Percentiles rank a stretch among this genome's conserved stretches.
Evolutionary conservation across 2,888 invertebrate genomes (phyloP).

Genomic region (Aphodius sticticus): DNA sequence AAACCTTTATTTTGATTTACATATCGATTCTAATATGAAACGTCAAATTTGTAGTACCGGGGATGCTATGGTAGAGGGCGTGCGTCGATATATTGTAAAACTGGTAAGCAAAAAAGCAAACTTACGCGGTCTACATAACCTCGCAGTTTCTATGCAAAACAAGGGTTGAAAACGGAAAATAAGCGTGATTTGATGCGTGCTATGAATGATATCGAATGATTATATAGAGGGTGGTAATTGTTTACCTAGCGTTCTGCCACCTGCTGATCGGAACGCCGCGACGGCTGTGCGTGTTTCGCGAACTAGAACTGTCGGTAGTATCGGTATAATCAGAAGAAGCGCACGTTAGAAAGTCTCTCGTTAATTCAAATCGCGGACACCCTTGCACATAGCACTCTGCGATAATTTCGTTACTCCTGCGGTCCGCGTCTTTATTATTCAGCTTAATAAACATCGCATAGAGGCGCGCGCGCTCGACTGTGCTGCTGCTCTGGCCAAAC

Average conservation of each 20-base stretch:
- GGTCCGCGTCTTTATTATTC: slow-evolving; percentile 12
- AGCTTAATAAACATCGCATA: slow-evolving; percentile 57
- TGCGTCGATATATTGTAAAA: too few species aligned
- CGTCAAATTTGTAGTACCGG: too few species aligned
- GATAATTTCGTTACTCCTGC: slow-evolving; percentile 10
- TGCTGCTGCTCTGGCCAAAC: slow-evolving; percentile 50
- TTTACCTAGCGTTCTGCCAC: slow-evolving; percentile 58
- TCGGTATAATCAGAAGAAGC: background rate
- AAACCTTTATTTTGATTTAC: too few species aligned
- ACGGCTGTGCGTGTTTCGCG: slow-evolving; percentile 18
- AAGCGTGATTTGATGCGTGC: slow-evolving; percentile 16
- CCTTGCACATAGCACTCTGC: background rate
- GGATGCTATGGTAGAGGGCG: too few species aligned
- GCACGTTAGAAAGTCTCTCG: background rate
- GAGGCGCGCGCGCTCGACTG: slow-evolving; percentile 45
- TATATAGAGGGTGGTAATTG: slow-evolving; percentile 44
- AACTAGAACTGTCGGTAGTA: slow-evolving; percentile 5
- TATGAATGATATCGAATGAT: background rate
- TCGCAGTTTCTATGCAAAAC: background rate
- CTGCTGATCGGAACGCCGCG: slow-evolving; percentile 52
- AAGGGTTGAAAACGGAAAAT: background rate
- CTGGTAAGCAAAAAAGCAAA: too few species aligned
- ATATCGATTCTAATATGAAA: too few species aligned
- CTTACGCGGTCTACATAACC: too few species aligned
- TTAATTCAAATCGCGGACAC: slow-evolving; percentile 14